Conservation (phyloP, 2,888 invertebrate genomes). For the Tetragonisca angustula region DNA sequence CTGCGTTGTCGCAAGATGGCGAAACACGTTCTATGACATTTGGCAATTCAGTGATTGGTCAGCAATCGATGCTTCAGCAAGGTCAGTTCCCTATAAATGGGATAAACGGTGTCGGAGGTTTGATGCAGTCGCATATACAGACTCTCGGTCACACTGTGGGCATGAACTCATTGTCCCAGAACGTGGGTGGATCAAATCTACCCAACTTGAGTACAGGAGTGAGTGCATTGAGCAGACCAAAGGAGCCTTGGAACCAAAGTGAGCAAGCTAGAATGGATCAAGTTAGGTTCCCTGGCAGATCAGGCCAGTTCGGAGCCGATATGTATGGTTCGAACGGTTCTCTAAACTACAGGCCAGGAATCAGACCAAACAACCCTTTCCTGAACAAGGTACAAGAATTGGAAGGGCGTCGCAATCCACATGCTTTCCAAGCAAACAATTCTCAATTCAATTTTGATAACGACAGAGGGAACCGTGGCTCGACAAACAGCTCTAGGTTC, state of each 20-base stretch:
- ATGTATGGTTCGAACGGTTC: constrained; percentile 54
- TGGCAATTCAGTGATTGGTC: constrained; percentile 64
- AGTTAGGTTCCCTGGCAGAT: constrained; percentile 71
- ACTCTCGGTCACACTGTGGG: constrained; percentile 69
- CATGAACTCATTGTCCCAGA: constrained; percentile 68
- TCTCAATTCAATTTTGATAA: constrained; percentile 72
- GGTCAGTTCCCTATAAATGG: constrained; percentile 79
- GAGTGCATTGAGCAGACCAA: constrained; percentile 61
- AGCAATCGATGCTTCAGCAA: constrained; percentile 73
- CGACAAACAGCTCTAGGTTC: constrained; percentile 64
- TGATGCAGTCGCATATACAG: constrained; percentile 75
- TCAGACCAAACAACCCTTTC: constrained; percentile 70
- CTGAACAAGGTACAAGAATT: constrained; percentile 80
- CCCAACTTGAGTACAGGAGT: constrained; percentile 61
- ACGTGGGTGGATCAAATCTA: constrained; percentile 56
- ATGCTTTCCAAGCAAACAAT: constrained; percentile 84
- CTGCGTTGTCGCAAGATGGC: constrained; percentile 73
- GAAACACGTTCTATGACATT: constrained; percentile 71
- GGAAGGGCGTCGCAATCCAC: constrained; percentile 87
- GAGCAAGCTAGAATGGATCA: constrained; percentile 71
- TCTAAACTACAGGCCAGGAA: constrained; percentile 61
- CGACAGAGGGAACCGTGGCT: constrained; percentile 73
- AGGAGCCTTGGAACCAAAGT: constrained; percentile 69
- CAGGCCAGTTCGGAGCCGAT: constrained; percentile 71
- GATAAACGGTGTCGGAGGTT: constrained; percentile 76